These are phyloP conservation scores for Coryphaenoides rupestris DNA, from an alignment of 2,113 vertebrate species.

Conservation along the genomic window DNA sequence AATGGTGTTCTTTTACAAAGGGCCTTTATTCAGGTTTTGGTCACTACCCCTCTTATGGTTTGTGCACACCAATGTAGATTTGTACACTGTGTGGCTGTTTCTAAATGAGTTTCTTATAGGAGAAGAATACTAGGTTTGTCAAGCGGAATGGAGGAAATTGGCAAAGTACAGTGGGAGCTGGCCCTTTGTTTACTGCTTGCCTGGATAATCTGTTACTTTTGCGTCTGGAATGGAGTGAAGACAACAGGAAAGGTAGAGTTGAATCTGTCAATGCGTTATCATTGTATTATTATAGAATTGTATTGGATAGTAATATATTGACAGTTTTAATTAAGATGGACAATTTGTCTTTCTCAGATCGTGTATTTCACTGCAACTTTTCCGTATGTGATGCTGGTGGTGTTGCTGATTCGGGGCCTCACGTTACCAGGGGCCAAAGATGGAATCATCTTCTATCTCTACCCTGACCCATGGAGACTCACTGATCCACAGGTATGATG, in stretches of 20 bases:
- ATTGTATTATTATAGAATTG: too few relatives aligned
- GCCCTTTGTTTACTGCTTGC: conserved; percentile 75
- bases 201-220: conserved; percentile 84
- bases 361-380: conserved; percentile 96
- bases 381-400: conserved; percentile 86
- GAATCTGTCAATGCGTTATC: too few relatives aligned
- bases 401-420: conserved; percentile 87
- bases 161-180: conserved; percentile 77
- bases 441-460: conserved; percentile 89
- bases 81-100: background rate
- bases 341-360: conserved; percentile 70
- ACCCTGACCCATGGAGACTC: conserved; percentile 85
- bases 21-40: too few relatives aligned
- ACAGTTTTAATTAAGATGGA: background rate
- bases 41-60: too few relatives aligned
- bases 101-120: conserved; percentile 59
- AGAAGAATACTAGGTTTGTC: conserved; percentile 85
- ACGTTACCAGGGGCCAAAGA: conserved; percentile 85
- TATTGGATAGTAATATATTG: too few relatives aligned
- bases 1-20: too few relatives aligned
- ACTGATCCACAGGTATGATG: conserved; percentile 68
- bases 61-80: background rate
- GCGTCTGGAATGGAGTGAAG: conserved; percentile 84
- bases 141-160: conserved; percentile 82
- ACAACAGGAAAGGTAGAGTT: conserved; percentile 74